Evolutionary conservation across 2,113 vertebrate genomes (phyloP), one percentile per base, ranked within the genome.

Genomic region (Hemiscyllium ocellatum): DNA sequence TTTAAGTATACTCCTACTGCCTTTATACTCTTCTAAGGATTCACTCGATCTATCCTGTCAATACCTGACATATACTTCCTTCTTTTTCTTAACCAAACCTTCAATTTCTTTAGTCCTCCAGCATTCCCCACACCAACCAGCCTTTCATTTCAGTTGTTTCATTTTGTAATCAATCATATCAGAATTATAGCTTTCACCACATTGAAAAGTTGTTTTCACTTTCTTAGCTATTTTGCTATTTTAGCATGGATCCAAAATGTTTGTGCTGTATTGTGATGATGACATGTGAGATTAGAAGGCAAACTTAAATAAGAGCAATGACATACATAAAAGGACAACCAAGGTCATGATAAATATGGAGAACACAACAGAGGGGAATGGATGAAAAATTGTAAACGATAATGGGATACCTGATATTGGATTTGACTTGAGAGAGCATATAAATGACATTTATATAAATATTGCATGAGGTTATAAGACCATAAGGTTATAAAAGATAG

Each of bases 111-210:
- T 47, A 47, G 42, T 47, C 42, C 0, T 47, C 42, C 42, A 47
- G 42, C 42, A 47, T 47, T 47, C 42, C 42, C 42, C 1, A 47
- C 42, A 47, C 42, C 42, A 47, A 47, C 42, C 42, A 47, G 42
- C 42, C n/a, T n/a, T n/a, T n/a, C n/a, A n/a, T n/a, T n/a, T n/a
- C 42, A 47, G 42, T 47, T 47, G 42, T 83, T n/a, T 42, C 13
- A 42, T 37, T 83, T 83, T n/a, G n/a, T 83, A 83, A 90, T 90
- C 87, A 90, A 13, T 65, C 12, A 90, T 90, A n/a, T 90, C 29
- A 91, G 56, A 91, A 91, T 61, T 61, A 90, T 15, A 90, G 52
- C 29, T 33, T 65, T 65, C 26, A 4, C 29, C 52, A 65, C 19
- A 13, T 4, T 17, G 13, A 15, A n/a, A 29, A 91, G 52, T 29